Evolutionary conservation across 2,797 vertebrate species (phyloP), one percentile per base, ranked within the genome.

Genomic region (Rallus crepitans): DNA sequence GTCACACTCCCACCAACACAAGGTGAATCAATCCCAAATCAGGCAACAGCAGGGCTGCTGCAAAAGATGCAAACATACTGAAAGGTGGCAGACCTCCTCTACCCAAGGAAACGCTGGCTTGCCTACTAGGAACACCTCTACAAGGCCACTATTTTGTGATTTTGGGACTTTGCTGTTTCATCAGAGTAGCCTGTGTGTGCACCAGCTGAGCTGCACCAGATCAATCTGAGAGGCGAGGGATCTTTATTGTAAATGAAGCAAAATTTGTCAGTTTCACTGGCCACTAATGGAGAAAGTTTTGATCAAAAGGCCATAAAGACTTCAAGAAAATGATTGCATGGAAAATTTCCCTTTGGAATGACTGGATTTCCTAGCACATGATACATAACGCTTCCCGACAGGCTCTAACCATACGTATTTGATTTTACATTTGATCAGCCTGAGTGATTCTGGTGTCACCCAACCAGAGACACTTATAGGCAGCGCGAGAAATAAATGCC

Each of bases 131-230:
- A 68, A 65, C 27, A 82, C 31, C 24, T 64, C 20, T 11, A 84
- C 4, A 7, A 21, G 14, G 28, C 4, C 42, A 21, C 56, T 73
- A 68, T 31, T 68, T 53, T 42, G 25, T 7, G 3, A 78, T 68
- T 70, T 48, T 3, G 15, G 63, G 25, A 70, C 35, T 52, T 37
- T 6, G 48, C 23, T 3, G 1, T 39, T 75, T 60, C 19, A 40
- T 25, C 28, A 52, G 39, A 2, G 1, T 1, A 40, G 27, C 9
- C 20, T 2, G 15, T 14, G 39, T 0, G 0, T 15, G 33, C 1
- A 3, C 23, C 0, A 0, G 47, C 21, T 3, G 6, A 87, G 61
- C 28, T 0, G 0, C 5, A 3, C 25, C 35, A 13, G 15, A 53
- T 21, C 0, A 2, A 64, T 82, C 59, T 23, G 7, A 45, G 53